A percentile compares a stretch with the other conserved stretches of the same genome.
phyloP scores from a whole-genome alignment of 2,797 vertebrate species.

The Crocidura indochinensis region DNA sequence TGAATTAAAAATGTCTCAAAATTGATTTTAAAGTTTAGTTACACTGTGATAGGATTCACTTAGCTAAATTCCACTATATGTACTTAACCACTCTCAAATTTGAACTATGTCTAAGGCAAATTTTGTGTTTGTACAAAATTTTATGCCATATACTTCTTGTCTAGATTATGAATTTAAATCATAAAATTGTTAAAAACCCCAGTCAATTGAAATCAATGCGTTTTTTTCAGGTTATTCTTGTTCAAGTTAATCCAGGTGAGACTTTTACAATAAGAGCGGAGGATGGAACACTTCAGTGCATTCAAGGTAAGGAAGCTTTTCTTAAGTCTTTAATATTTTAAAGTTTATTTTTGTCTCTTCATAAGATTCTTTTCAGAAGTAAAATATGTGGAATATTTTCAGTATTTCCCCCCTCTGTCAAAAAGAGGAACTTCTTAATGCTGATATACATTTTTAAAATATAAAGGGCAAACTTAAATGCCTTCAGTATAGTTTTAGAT shows the following conservation, averaged over 20 bases:
- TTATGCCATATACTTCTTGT: constrained; percentile 6
- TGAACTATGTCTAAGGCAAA: constrained; percentile 8
- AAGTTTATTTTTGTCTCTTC: not conserved
- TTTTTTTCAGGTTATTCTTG: constrained; percentile 96
- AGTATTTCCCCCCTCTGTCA: not conserved
- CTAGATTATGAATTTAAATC: not conserved
- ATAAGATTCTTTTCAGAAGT: constrained; percentile 29
- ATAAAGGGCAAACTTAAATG: constrained; percentile 8
- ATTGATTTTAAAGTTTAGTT: not conserved
- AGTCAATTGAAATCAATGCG: constrained; percentile 67
- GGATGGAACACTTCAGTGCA: constrained; percentile 98
- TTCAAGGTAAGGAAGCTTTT: constrained; percentile 95
- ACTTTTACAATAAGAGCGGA: constrained; percentile 99
- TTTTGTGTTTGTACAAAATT: constrained; percentile 7
- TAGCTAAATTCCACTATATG: not conserved
- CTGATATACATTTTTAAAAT: fast-evolving
- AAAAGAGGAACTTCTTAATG: not conserved
- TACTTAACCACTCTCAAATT: not conserved
- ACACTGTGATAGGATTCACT: not conserved
- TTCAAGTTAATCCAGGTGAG: constrained; percentile 99
- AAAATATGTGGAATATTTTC: constrained; percentile 28
- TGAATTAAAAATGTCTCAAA: constrained; percentile 1
- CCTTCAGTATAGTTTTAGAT: constrained; percentile 14
- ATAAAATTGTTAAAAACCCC: not conserved
- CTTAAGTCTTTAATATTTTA: constrained; percentile 40